Percentiles rank a stretch among this genome's conserved stretches.
phyloP scores from a whole-genome alignment of 2,888 invertebrate species.

The Artemia sinica region DNA sequence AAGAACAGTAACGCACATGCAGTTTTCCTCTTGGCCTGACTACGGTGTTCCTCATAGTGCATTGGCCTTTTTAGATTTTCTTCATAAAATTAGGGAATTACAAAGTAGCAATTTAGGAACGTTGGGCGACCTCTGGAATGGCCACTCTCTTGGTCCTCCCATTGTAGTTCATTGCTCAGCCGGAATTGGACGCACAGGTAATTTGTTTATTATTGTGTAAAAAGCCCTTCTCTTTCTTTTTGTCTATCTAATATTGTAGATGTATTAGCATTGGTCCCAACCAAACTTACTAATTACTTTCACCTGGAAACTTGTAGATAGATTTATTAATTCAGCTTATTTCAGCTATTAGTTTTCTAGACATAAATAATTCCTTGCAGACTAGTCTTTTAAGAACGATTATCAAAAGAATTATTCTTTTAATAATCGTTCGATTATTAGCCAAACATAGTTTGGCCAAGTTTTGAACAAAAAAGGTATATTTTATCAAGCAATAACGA shows the following conservation, averaged over 20 bases:
- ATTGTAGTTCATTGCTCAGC: constrained; percentile 84
- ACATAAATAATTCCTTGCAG: no score
- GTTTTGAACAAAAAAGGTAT: no score
- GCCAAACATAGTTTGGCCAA: no score
- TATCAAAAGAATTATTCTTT: no score
- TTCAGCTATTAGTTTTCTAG: no score
- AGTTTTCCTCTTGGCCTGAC: constrained; percentile 85
- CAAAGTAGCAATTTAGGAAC: constrained; percentile 48
- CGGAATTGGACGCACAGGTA: constrained; percentile 86
- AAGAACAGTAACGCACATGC: constrained; percentile 74
- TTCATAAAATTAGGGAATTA: constrained; percentile 45
- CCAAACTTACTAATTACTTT: background rate
- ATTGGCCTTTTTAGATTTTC: constrained; percentile 70
- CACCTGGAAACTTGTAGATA: background rate
- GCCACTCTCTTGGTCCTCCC: constrained; percentile 78
- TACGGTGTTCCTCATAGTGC: constrained; percentile 85
- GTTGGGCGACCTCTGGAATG: constrained; percentile 72
- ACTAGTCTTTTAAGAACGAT: no score
- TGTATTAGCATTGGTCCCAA: constrained; percentile 3
- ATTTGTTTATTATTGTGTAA: constrained; percentile 21
- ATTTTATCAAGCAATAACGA: no score
- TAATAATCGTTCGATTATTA: no score
- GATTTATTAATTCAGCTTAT: no score
- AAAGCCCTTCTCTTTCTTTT: constrained; percentile 13
- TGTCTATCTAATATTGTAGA: constrained; percentile 5